Evolutionary conservation across 2,797 vertebrate genomes (phyloP).

Genomic region (Poeciliopsis infans): DNA sequence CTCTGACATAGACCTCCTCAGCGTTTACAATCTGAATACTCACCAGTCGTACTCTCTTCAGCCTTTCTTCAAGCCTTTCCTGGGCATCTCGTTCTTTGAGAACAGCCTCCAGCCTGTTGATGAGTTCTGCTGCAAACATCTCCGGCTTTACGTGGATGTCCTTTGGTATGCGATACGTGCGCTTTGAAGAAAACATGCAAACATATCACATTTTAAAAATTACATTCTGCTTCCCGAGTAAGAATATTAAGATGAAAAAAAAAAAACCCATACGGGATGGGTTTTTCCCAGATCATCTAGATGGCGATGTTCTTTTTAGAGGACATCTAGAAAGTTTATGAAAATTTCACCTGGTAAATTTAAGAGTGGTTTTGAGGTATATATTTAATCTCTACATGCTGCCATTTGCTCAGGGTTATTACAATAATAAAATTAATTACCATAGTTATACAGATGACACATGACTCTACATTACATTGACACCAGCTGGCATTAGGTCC

Average conservation of each 20-base stretch:
- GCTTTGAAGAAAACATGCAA: constrained; percentile 67
- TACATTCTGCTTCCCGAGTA: neutral
- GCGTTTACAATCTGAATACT: constrained; percentile 4
- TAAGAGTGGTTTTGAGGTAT: neutral
- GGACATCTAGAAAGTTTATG: neutral
- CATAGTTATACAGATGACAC: neutral
- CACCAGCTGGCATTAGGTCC: neutral
- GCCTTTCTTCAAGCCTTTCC: constrained; percentile 91
- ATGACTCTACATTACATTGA: neutral
- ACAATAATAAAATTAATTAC: neutral
- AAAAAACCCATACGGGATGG: neutral
- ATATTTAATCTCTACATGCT: neutral
- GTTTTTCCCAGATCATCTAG: too few relatives aligned
- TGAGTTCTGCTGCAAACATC: constrained; percentile 95
- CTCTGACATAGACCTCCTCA: neutral
- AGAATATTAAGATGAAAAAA: neutral
- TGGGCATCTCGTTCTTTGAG: constrained; percentile 92
- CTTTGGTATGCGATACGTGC: constrained; percentile 95
- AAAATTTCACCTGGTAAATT: neutral
- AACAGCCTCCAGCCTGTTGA: constrained; percentile 91
- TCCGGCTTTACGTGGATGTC: constrained; percentile 94
- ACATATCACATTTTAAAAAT: too few relatives aligned
- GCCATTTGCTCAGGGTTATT: neutral
- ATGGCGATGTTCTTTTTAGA: neutral
- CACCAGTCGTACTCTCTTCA: constrained; percentile 91